A percentile compares a stretch with the other conserved stretches of the same genome.
Conservation (phyloP, 2,888 invertebrate genomes). For the Amblyteles armatorius region DNA sequence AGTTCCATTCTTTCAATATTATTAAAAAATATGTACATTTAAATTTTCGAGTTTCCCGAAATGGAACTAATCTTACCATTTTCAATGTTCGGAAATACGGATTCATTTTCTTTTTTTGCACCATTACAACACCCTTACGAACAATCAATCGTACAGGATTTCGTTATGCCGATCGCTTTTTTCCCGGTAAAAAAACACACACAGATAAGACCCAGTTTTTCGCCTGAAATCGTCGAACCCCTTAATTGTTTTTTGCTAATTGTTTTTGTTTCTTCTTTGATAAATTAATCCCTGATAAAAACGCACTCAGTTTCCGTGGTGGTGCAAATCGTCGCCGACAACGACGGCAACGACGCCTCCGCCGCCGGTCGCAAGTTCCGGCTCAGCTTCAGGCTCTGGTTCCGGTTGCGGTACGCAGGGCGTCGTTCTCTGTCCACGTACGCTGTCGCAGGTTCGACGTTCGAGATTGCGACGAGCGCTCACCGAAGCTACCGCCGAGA, state of each 20-base stretch:
- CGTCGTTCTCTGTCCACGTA: conserved; percentile 95
- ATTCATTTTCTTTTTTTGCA: neutral
- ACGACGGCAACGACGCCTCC: conserved; percentile 80
- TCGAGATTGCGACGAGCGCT: conserved; percentile 94
- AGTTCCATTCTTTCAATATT: no score
- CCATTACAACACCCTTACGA: no score
- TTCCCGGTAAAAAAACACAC: no score
- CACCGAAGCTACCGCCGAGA: conserved; percentile 95
- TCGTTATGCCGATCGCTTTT: no score
- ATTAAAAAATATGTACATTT: no score
- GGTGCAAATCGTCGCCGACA: conserved; percentile 83
- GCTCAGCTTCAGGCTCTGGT: conserved; percentile 74
- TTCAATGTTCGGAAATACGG: no score
- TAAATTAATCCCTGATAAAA: conserved; percentile 69
- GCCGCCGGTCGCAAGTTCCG: conserved; percentile 71
- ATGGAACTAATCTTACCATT: no score
- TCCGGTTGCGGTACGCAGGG: conserved; percentile 87
- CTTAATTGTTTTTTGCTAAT: neutral
- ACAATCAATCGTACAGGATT: no score
- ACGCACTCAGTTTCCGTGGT: conserved; percentile 83
- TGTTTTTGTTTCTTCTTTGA: conserved; percentile 20
- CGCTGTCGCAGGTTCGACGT: conserved; percentile 95
- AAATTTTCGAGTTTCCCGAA: no score
- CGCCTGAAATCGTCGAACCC: no score
- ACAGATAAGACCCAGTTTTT: no score